Evolutionary conservation across 1,140 invertebrate species (phyloP).

Genomic region (Macrosteles quadrilineatus): DNA sequence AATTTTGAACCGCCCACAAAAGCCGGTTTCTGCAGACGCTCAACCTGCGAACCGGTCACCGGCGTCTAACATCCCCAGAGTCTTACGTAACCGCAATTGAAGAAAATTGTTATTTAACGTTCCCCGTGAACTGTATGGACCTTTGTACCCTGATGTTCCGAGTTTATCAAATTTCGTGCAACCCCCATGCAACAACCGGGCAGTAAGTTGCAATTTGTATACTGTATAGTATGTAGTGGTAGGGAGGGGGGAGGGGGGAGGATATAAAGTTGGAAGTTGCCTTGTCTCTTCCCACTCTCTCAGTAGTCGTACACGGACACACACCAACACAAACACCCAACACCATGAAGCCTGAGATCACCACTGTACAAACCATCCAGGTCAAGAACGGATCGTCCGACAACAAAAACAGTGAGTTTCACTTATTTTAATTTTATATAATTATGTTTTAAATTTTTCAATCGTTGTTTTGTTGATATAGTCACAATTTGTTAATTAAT

Average conservation of each 20-base stretch:
- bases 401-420: not conserved
- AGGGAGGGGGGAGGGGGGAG: not conserved
- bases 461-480: not conserved
- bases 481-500: no score
- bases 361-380: conserved; percentile 9
- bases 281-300: not conserved
- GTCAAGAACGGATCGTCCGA: conserved; percentile 13
- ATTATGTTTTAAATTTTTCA: not conserved
- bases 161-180: no score
- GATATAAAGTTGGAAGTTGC: not conserved
- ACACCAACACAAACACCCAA: no score
- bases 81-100: no score
- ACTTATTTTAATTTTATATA: not conserved
- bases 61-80: no score
- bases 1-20: no score
- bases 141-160: no score
- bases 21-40: no score
- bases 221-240: not conserved
- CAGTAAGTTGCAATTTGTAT: not conserved
- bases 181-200: not conserved
- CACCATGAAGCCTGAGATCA: conserved; percentile 14
- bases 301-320: not conserved
- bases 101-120: no score
- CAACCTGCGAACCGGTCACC: no score
- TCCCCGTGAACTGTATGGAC: no score